Percentiles rank a stretch among this genome's conserved stretches.
Conservation (phyloP, 1,140 invertebrate genomes). For the Pectinophora gossypiella region DNA sequence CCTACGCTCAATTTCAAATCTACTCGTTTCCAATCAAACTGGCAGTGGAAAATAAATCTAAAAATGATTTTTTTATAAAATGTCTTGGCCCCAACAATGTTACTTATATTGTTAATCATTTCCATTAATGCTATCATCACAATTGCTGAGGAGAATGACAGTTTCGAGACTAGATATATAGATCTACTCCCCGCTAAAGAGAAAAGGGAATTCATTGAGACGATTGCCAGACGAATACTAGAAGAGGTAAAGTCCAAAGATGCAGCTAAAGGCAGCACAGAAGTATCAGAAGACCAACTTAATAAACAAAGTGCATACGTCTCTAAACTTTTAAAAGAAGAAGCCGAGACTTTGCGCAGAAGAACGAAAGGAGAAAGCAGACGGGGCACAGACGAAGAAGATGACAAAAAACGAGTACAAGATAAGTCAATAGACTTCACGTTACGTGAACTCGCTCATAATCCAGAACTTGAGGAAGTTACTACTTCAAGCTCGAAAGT, state of each 20-base stretch:
- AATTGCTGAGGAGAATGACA: constrained; percentile 1
- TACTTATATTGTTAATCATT: neutral
- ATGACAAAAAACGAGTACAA: too few relatives aligned
- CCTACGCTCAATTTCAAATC: too few relatives aligned
- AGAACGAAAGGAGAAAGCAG: too few relatives aligned
- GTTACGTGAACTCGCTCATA: too few relatives aligned
- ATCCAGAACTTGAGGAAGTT: too few relatives aligned
- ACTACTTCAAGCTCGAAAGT: too few relatives aligned
- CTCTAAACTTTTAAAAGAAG: constrained; percentile 41
- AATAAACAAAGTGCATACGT: constrained; percentile 41
- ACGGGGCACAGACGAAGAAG: too few relatives aligned
- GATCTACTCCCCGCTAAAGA: constrained; percentile 47
- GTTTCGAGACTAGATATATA: constrained; percentile 46
- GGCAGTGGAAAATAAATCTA: too few relatives aligned
- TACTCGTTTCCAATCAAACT: too few relatives aligned
- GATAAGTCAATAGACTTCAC: too few relatives aligned
- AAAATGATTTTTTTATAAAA: too few relatives aligned
- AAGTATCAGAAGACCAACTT: constrained; percentile 39
- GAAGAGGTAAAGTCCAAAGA: constrained; percentile 34
- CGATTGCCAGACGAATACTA: constrained; percentile 44
- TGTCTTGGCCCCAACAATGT: too few relatives aligned
- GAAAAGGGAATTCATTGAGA: constrained; percentile 47
- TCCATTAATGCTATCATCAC: neutral
- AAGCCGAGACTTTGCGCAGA: constrained; percentile 29
- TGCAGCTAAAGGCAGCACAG: constrained; percentile 20